These are phyloP conservation scores for Polypterus senegalus DNA, from an alignment of 2,113 vertebrate genomes.

Conservation along the genomic window DNA sequence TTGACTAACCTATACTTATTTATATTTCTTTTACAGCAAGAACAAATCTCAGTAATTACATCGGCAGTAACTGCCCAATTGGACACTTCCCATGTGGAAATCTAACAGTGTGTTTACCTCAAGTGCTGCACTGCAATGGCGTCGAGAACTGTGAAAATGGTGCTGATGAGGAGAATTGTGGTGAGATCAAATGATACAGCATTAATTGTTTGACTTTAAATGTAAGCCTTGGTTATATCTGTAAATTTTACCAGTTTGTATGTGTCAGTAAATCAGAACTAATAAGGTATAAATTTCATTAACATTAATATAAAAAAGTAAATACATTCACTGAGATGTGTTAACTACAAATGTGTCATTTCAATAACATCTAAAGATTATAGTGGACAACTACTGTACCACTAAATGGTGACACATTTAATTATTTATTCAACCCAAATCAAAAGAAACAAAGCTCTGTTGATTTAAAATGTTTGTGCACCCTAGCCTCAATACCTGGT, in stretches of 20 bases:
- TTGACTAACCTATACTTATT: too few relatives aligned
- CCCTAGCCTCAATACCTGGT: too few relatives aligned
- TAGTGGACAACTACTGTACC: too few relatives aligned
- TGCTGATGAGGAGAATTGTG: constrained; percentile 54
- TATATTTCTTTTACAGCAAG: too few relatives aligned
- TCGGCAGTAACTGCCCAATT: constrained; percentile 37
- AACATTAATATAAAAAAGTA: neutral
- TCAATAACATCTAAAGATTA: too few relatives aligned
- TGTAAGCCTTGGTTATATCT: neutral
- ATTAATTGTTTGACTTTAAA: neutral
- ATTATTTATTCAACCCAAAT: too few relatives aligned
- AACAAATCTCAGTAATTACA: too few relatives aligned
- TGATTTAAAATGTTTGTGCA: too few relatives aligned
- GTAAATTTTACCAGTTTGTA: neutral
- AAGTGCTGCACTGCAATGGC: constrained; percentile 55
- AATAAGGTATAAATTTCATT: neutral
- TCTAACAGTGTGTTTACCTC: constrained; percentile 46
- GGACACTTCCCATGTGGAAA: constrained; percentile 68
- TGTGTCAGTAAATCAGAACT: neutral
- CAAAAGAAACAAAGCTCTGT: too few relatives aligned
- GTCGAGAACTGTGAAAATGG: constrained; percentile 62
- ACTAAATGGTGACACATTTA: too few relatives aligned
- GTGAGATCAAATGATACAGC: constrained; percentile 27
- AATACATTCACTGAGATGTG: neutral
- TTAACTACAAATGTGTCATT: neutral